Percentiles rank a stretch among this genome's conserved stretches.
These are phyloP conservation scores for Bellardia bayeri DNA, from an alignment of 2,888 invertebrate species.

Conservation along the genomic window DNA sequence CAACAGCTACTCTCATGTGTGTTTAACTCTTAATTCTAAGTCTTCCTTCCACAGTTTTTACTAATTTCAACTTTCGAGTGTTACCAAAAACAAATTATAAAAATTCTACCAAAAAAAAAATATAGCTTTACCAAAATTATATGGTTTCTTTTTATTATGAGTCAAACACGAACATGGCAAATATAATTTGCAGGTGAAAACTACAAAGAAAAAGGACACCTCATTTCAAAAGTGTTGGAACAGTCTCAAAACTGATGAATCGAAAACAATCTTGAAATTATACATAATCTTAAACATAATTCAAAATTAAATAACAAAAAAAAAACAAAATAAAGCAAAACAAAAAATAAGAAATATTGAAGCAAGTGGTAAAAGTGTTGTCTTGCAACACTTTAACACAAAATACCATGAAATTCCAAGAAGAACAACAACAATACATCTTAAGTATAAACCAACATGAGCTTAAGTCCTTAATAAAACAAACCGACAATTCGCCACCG, in stretches of 20 bases:
- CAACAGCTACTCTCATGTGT: no score
- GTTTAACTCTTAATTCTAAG: no score
- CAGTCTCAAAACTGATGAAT: slow-evolving; percentile 50
- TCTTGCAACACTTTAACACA: slow-evolving; percentile 65
- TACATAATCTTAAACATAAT: slow-evolving; percentile 51
- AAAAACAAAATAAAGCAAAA: neutral
- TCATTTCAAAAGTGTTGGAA: slow-evolving; percentile 49
- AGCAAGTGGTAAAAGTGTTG: slow-evolving; percentile 68
- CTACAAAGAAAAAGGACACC: slow-evolving; percentile 57
- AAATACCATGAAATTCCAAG: slow-evolving; percentile 67
- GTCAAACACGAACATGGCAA: slow-evolving; percentile 43
- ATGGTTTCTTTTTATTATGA: slow-evolving; percentile 58
- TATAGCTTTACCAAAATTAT: slow-evolving; percentile 22
- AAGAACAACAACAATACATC: neutral
- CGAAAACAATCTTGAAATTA: slow-evolving; percentile 55
- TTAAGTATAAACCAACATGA: slow-evolving; percentile 45
- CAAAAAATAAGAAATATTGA: slow-evolving; percentile 19
- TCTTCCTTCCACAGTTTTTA: neutral
- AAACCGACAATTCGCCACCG: slow-evolving; percentile 66
- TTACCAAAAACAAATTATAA: slow-evolving; percentile 26
- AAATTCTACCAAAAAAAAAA: slow-evolving; percentile 11
- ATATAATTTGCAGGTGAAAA: slow-evolving; percentile 69
- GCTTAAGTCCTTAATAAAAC: slow-evolving; percentile 70
- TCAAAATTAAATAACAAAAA: slow-evolving; percentile 25
- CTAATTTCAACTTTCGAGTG: slow-evolving; percentile 36